Conservation (phyloP, 2,888 invertebrate species). For the Hermodice carunculata region DNA sequence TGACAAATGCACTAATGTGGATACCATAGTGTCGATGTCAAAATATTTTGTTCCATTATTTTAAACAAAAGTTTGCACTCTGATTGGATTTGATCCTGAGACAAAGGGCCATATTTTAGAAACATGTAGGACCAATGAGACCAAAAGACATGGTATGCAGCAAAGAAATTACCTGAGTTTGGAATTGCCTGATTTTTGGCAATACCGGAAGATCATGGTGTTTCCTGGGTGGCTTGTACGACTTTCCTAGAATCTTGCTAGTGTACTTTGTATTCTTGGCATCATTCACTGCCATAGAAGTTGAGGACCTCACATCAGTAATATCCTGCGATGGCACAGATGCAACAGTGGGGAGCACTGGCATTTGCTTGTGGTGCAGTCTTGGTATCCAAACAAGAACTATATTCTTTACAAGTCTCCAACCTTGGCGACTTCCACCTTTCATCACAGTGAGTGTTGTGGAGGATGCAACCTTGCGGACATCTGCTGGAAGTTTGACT, state of each 20-base stretch:
- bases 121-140: no score
- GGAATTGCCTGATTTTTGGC: slow-evolving; percentile 12
- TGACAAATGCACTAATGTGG: no score
- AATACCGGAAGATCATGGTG: slow-evolving; percentile 7
- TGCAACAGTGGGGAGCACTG: not conserved
- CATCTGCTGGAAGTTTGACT: slow-evolving; percentile 81
- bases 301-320: not conserved
- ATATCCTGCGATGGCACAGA: not conserved
- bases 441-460: slow-evolving; percentile 77
- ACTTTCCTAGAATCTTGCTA: slow-evolving; percentile 10
- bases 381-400: slow-evolving; percentile 30
- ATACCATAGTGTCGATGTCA: no score
- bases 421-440: slow-evolving; percentile 16
- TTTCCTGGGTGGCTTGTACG: slow-evolving; percentile 1
- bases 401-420: slow-evolving; percentile 17
- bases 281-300: not conserved
- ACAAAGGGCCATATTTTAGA: no score
- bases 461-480: slow-evolving; percentile 80
- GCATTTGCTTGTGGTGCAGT: no score
- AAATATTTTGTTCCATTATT: no score
- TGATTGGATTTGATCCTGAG: no score
- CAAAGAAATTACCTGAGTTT: slow-evolving; percentile 9
- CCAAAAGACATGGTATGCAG: no score
- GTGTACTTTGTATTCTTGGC: not conserved
- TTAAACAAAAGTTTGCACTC: no score